phyloP scores from a whole-genome alignment of 2,113 vertebrate species.

The Syrmaticus mikado region DNA sequence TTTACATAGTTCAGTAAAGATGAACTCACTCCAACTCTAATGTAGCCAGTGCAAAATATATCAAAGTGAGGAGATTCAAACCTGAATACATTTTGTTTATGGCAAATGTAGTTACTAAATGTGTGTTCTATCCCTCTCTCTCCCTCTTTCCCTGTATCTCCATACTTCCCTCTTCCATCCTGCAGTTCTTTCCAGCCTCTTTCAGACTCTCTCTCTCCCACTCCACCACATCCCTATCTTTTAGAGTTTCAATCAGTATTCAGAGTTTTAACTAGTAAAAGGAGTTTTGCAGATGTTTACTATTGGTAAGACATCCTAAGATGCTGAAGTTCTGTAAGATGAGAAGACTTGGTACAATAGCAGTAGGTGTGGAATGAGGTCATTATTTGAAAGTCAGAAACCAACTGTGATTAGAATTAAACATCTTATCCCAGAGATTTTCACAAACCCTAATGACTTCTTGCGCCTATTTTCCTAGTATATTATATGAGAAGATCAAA shows the following conservation, averaged over 20 bases:
- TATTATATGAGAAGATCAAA: neutral
- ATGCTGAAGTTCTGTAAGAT: neutral
- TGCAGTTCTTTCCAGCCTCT: neutral
- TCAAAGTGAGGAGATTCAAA: neutral
- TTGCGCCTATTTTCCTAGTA: neutral
- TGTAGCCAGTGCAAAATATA: neutral
- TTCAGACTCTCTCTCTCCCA: rapidly evolving
- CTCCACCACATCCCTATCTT: neutral
- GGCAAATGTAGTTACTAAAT: neutral
- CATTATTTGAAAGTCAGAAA: neutral
- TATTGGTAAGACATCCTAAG: neutral
- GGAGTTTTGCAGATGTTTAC: neutral
- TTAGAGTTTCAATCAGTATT: neutral
- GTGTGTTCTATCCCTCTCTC: neutral
- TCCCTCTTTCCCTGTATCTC: rapidly evolving
- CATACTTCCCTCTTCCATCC: neutral
- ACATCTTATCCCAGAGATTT: neutral
- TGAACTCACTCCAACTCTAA: neutral
- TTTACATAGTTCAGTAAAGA: neutral
- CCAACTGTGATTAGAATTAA: neutral
- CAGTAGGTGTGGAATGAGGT: neutral
- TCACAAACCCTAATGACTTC: neutral
- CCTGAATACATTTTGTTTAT: neutral
- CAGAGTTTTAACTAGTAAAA: neutral
- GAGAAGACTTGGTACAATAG: neutral